phyloP scores from a whole-genome alignment of 2,888 invertebrate genomes.

The Rhabditoides inermis region DNA sequence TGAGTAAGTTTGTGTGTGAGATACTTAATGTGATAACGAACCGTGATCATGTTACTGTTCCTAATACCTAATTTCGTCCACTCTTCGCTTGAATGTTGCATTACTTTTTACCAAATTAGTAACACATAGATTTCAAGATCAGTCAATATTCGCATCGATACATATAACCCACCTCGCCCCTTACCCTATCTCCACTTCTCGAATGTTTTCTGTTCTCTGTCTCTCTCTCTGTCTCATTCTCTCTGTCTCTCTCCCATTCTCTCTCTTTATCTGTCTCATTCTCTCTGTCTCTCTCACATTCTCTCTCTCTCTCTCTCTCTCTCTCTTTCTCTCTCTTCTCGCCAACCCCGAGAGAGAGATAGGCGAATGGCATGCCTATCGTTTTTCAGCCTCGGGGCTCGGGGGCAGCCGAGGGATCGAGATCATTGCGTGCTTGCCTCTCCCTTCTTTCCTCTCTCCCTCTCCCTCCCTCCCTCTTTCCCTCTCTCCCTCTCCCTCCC shows the following conservation, averaged over 20 bases:
- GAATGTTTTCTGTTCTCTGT: no score
- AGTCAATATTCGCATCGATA: no score
- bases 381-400: not conserved
- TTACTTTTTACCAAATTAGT: no score
- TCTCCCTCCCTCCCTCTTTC: not conserved
- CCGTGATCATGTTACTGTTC: no score
- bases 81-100: no score
- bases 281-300: not conserved
- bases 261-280: not conserved
- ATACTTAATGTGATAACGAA: no score
- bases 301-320: not conserved
- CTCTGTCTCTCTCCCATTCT: not conserved
- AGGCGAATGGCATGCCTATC: not conserved
- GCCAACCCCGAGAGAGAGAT: not conserved
- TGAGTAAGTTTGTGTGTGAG: no score
- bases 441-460: not conserved
- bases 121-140: no score
- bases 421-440: not conserved
- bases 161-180: no score
- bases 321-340: not conserved
- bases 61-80: no score
- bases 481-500: not conserved
- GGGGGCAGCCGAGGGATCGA: not conserved
- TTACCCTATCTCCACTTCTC: no score
- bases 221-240: not conserved